Percentiles rank a stretch among this genome's conserved stretches.
Evolutionary conservation across 92 coral and sea anemone species (phyloP).

Genomic region (Actinostola sp.): DNA sequence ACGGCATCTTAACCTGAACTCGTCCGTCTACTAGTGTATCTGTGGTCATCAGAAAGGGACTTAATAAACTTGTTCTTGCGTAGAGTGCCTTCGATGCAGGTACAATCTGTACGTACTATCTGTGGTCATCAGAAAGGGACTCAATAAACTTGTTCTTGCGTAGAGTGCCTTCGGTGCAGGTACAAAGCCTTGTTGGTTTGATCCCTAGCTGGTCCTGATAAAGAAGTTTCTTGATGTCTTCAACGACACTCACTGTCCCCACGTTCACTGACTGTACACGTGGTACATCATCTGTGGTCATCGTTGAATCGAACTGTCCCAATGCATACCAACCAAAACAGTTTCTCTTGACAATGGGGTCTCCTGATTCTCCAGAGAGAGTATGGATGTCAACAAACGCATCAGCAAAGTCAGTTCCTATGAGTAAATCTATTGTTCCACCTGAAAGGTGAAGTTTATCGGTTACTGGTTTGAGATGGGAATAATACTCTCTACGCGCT

Average conservation of each 20-base stretch:
- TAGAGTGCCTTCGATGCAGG: no score
- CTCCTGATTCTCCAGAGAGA: constrained; percentile 21
- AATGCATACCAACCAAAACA: constrained; percentile 73
- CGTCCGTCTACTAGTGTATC: constrained; percentile 53
- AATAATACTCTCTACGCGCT: constrained; percentile 36
- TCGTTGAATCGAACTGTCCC: constrained; percentile 29
- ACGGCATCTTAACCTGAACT: constrained; percentile 66
- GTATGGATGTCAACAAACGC: constrained; percentile 55
- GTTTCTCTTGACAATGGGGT: constrained; percentile 50
- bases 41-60: constrained; percentile 40
- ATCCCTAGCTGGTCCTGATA: constrained; percentile 58
- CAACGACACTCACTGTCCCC: constrained; percentile 39
- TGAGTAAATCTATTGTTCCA: constrained; percentile 64
- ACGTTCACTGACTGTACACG: constrained; percentile 62
- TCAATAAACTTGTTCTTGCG: no score
- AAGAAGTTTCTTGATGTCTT: constrained; percentile 57
- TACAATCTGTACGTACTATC: no score
- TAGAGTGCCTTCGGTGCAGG: constrained; percentile 65
- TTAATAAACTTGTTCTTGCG: constrained; percentile 58
- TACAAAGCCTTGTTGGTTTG: constrained; percentile 55
- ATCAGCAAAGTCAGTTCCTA: constrained; percentile 63
- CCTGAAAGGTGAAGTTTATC: constrained; percentile 54
- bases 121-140: no score
- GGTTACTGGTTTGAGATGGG: constrained; percentile 43
- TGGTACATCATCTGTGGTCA: constrained; percentile 9